phyloP scores from a whole-genome alignment of 2,888 invertebrate species.

The Phragmatobia fuliginosa region DNA sequence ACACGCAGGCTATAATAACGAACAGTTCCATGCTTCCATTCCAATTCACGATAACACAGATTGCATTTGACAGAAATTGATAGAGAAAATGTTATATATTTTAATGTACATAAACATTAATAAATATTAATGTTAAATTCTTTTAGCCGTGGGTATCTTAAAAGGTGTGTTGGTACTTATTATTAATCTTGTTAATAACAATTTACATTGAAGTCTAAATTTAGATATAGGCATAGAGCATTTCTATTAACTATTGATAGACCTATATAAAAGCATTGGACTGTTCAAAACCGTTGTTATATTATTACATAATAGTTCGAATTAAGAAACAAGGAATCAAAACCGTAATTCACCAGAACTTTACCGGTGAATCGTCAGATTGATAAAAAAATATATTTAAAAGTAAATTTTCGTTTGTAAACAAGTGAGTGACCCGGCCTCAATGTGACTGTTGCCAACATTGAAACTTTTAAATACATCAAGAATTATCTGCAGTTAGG shows the following conservation, averaged over 20 bases:
- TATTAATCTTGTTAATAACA: too few species aligned
- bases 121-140: not conserved
- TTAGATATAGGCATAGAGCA: too few species aligned
- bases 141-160: too few species aligned
- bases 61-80: too few species aligned
- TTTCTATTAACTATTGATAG: too few species aligned
- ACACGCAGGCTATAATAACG: not conserved
- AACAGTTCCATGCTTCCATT: not conserved
- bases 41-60: not conserved
- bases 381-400: not conserved
- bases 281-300: too few species aligned
- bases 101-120: not conserved
- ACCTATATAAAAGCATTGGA: too few species aligned
- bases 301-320: not conserved
- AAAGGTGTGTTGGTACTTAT: too few species aligned
- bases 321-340: not conserved
- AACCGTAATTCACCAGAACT: not conserved
- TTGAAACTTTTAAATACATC: conserved; percentile 29
- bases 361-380: not conserved
- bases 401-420: not conserved
- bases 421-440: conserved; percentile 19
- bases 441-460: conserved; percentile 17
- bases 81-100: not conserved
- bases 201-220: too few species aligned
- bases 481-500: conserved; percentile 27